Conservation (phyloP, 2,113 vertebrate genomes). For the Neodon shergylaensis region DNA sequence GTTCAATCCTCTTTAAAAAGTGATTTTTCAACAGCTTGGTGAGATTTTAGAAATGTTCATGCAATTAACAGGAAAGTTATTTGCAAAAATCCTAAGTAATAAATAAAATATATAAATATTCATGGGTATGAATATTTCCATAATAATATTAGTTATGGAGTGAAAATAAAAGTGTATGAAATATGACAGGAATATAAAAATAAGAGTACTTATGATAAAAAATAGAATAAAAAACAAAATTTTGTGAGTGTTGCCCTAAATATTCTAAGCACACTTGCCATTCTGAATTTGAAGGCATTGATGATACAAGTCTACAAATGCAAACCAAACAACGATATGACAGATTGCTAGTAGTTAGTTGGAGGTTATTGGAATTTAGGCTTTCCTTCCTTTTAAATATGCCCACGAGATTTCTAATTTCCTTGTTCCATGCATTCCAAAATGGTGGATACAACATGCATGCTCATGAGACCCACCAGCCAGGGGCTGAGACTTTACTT, state of each 20-base stretch:
- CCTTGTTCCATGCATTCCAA: neutral
- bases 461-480: neutral
- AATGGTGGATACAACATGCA: neutral
- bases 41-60: neutral
- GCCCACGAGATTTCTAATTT: neutral
- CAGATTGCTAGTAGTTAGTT: neutral
- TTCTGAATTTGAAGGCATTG: neutral
- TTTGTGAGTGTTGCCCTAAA: neutral
- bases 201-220: slow-evolving; percentile 2
- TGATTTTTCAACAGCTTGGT: slow-evolving; percentile 40
- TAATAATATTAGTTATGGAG: neutral
- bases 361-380: neutral
- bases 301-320: neutral
- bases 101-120: neutral
- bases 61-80: slow-evolving; percentile 20
- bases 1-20: neutral
- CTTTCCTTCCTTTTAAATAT: neutral
- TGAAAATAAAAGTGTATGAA: slow-evolving; percentile 8
- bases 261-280: neutral
- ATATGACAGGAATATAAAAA: neutral
- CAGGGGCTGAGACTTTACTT: neutral
- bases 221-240: slow-evolving; percentile 26
- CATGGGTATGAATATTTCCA: neutral
- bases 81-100: slow-evolving; percentile 12
- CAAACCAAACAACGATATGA: neutral